phyloP scores from a whole-genome alignment of 2,797 vertebrate genomes.

The Octomys mimax region DNA sequence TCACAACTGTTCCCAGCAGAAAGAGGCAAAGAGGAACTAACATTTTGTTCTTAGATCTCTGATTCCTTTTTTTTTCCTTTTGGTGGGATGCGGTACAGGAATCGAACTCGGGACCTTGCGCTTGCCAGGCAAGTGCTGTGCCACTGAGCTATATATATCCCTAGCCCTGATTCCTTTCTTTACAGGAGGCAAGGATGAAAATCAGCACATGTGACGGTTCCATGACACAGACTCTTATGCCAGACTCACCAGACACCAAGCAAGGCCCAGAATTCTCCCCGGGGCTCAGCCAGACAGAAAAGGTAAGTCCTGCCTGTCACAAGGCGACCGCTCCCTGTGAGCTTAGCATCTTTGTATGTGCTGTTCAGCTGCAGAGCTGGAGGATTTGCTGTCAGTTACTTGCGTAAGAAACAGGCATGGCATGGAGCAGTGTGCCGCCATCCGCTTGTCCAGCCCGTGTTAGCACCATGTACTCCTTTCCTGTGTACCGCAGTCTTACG shows the following conservation, averaged over 20 bases:
- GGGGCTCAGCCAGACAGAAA: neutral
- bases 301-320: conserved; percentile 76
- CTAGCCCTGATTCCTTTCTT: conserved; percentile 47
- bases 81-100: neutral
- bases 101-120: no score
- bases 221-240: conserved; percentile 42
- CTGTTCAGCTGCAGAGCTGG: neutral
- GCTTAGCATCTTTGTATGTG: neutral
- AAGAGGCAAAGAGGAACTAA: neutral
- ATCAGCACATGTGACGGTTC: conserved; percentile 63
- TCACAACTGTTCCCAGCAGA: neutral
- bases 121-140: no score
- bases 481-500: neutral
- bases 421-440: neutral
- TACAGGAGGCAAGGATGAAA: conserved; percentile 80
- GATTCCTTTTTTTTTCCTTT: no score
- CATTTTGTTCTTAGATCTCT: neutral
- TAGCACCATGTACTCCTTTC: neutral
- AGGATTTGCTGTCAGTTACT: neutral
- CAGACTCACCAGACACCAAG: conserved; percentile 49
- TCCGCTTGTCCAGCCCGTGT: neutral
- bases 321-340: neutral
- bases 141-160: neutral
- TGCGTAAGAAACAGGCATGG: neutral
- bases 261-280: conserved; percentile 18